phyloP scores from a whole-genome alignment of 2,888 invertebrate genomes.

The Tridacna gigas region DNA sequence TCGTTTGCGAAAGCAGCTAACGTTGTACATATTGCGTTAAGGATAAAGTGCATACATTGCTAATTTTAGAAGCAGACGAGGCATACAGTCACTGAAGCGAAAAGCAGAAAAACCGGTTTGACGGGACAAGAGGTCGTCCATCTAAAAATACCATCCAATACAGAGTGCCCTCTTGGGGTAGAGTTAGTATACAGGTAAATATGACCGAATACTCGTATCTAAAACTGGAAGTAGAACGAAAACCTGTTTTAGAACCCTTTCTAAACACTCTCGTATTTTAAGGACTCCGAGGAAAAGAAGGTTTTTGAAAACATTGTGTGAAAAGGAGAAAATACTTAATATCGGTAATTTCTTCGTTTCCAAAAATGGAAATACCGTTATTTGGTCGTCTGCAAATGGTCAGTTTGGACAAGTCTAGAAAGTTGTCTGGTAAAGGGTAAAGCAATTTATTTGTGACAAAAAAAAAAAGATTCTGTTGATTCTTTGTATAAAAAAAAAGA shows the following conservation, averaged over 20 bases:
- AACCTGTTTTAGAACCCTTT: background rate
- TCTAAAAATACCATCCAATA: slow-evolving; percentile 26
- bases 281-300: background rate
- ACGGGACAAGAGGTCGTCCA: slow-evolving; percentile 1
- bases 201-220: slow-evolving; percentile 12
- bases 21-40: background rate
- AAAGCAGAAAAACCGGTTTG: slow-evolving; percentile 64
- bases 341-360: background rate
- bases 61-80: slow-evolving; percentile 44
- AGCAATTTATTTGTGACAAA: no score
- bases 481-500: no score
- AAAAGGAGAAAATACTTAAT: no score
- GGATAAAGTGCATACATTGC: slow-evolving; percentile 20
- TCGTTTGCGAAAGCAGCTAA: no score
- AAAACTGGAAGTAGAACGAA: slow-evolving; percentile 22
- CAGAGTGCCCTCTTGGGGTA: background rate
- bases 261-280: background rate
- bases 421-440: no score
- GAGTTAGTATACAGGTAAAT: slow-evolving; percentile 15
- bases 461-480: no score
- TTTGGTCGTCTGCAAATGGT: no score
- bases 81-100: slow-evolving; percentile 42
- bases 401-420: background rate
- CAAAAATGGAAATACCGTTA: no score
- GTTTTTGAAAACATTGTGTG: background rate